Conservation (phyloP, 2,113 vertebrate species). For the Sylvilagus bachmani region DNA sequence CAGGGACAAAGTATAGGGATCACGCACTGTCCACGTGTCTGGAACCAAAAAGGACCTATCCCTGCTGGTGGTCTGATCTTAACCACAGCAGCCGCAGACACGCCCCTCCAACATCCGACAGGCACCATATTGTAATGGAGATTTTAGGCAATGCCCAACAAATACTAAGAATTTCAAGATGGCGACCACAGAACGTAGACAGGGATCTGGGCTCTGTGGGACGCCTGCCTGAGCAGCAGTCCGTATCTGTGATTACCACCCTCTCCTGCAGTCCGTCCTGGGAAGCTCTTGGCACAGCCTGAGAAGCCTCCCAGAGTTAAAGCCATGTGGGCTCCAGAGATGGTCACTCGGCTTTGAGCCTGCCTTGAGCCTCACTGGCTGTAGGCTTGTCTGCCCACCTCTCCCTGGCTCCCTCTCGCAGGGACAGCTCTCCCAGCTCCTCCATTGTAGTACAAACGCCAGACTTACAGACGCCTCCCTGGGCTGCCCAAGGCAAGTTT, state of each 20-base stretch:
- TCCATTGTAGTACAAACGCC: not conserved
- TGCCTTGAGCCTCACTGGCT: not conserved
- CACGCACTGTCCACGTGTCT: too few species aligned
- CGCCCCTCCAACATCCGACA: too few species aligned
- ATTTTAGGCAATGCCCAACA: too few species aligned
- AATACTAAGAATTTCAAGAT: conserved; percentile 36
- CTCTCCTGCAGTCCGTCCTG: not conserved
- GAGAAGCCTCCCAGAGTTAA: not conserved
- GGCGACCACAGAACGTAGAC: not conserved
- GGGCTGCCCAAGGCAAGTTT: not conserved
- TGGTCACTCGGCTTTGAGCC: not conserved
- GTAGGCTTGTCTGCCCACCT: not conserved
- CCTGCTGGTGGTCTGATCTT: too few species aligned
- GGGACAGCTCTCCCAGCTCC: not conserved
- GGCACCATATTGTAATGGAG: too few species aligned
- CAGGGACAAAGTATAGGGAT: too few species aligned
- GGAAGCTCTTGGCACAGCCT: not conserved
- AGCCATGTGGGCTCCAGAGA: not conserved
- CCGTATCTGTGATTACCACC: not conserved
- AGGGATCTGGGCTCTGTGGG: not conserved
- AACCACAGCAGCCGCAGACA: too few species aligned
- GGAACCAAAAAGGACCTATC: too few species aligned
- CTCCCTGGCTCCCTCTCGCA: not conserved
- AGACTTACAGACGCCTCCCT: not conserved
- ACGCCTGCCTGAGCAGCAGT: not conserved